Base-by-base conservation (phyloP, 2,113 vertebrate genomes). In the Zosterops borbonicus region DNA sequence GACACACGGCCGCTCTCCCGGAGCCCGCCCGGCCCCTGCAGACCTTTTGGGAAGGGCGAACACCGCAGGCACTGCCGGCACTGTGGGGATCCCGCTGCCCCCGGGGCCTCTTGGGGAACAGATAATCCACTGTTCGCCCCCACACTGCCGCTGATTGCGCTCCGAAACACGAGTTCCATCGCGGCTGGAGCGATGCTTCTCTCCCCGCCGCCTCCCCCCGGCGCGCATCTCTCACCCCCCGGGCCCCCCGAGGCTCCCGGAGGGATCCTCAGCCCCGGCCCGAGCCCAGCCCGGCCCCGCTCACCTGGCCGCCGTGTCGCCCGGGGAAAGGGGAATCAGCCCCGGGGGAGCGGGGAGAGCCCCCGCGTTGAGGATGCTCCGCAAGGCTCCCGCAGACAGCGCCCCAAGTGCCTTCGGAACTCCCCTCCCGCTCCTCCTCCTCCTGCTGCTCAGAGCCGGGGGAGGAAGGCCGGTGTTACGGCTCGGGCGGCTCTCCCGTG, bases 351-450 rank as follows among this genome's bases (percentile, higher is more conserved):
- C 16, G 20, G 7, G 80, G 47, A 75, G 56, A 22, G 46, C 74
- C 2, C 6, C 52, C 64, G 33, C 47, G 25, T 0, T 63, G 59
- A 80, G 77, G 89, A 77, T 22, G 85, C 88, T 87, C 90, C 60
- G n/a, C 90, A 44, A 44, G 22, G 5, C 81, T 55, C 80, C 87
- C 12, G 58, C 94, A 50, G 83, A 71, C 2, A 88, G 18, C 49
- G 53, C 77, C 81, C 87, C 0, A 85, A 93, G 94, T 92, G 91
- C 63, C 86, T 94, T 60, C 1, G 71, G 93, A 94, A 88, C 89
- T 94, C 73, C 68, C 91, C 87, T 94, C 87, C 95, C 64, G 2
- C 94, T 77, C 84, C 15, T 79, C 76, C 87, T 78, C 67, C 60
- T 89, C 77, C 37, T 37, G 9, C 37, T 37, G 9, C 77, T 92